phyloP scores from a whole-genome alignment of 1,140 invertebrate species.

The Penaeus chinensis region DNA sequence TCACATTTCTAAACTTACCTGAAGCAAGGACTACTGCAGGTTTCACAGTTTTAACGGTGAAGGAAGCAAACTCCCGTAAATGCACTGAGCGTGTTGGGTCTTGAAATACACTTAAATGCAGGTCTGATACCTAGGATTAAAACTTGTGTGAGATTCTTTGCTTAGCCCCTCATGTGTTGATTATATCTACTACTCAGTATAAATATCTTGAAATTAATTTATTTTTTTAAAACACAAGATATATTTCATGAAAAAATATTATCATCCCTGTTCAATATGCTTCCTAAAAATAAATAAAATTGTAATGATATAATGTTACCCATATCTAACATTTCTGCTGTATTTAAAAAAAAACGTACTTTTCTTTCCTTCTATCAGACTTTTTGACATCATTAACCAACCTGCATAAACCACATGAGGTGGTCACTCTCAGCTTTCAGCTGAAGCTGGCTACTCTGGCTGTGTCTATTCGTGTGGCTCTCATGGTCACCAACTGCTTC shows the following conservation, averaged over 20 bases:
- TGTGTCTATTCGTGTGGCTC: background rate
- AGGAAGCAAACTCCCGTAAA: conserved; percentile 83
- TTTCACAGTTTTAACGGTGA: conserved; percentile 79
- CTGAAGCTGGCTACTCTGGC: background rate
- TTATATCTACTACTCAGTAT: background rate
- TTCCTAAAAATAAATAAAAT: conserved; percentile 24
- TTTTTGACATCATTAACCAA: conserved; percentile 68
- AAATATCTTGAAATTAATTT: no score
- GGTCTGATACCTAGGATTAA: conserved; percentile 81
- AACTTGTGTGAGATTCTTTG: conserved; percentile 10
- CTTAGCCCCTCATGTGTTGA: background rate
- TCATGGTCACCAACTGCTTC: conserved; percentile 10
- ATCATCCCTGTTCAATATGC: no score
- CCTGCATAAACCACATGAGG: conserved; percentile 83
- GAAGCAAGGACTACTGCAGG: conserved; percentile 85
- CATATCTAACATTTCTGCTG: no score
- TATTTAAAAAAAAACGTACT: conserved; percentile 13
- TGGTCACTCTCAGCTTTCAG: conserved; percentile 67
- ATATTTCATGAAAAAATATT: no score
- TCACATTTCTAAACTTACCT: conserved; percentile 73
- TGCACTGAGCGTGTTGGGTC: conserved; percentile 81
- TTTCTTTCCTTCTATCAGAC: no score
- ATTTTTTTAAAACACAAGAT: no score
- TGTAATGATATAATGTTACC: no score
- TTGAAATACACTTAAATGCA: conserved; percentile 89